phyloP scores from a whole-genome alignment of 2,113 vertebrate species.

The Perca fluviatilis region DNA sequence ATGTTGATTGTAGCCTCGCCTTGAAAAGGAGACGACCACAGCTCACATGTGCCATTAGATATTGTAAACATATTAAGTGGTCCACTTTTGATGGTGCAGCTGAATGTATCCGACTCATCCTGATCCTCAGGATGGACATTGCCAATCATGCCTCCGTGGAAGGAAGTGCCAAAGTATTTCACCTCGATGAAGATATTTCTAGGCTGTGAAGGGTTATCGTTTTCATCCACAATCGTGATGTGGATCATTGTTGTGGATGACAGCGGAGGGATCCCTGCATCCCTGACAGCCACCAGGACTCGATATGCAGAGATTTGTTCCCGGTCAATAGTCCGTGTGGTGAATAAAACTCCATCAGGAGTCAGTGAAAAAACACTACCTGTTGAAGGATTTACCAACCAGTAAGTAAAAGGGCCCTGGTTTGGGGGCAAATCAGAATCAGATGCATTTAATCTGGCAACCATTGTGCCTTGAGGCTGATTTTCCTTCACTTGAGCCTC shows the following conservation, averaged over 20 bases:
- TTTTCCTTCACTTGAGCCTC: slow-evolving; percentile 81
- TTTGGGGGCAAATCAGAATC: slow-evolving; percentile 83
- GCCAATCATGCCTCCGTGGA: slow-evolving; percentile 83
- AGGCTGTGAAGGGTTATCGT: slow-evolving; percentile 80
- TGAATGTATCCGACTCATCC: slow-evolving; percentile 80
- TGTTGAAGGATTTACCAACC: slow-evolving; percentile 69
- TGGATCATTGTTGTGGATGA: slow-evolving; percentile 80
- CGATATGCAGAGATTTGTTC: slow-evolving; percentile 69
- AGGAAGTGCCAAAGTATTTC: slow-evolving; percentile 85
- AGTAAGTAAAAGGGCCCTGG: slow-evolving; percentile 83
- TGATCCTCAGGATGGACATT: slow-evolving; percentile 81
- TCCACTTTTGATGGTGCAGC: slow-evolving; percentile 79
- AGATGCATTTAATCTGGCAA: slow-evolving; percentile 73
- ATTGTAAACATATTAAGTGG: slow-evolving; percentile 79
- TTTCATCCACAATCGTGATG: slow-evolving; percentile 82
- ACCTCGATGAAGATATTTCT: slow-evolving; percentile 83
- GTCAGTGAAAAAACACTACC: slow-evolving; percentile 75
- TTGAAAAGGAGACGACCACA: slow-evolving; percentile 82
- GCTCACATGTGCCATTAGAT: slow-evolving; percentile 80
- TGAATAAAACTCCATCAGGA: slow-evolving; percentile 80
- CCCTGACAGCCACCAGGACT: slow-evolving; percentile 75
- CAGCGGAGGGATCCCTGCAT: slow-evolving; percentile 80
- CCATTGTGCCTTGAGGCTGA: slow-evolving; percentile 81
- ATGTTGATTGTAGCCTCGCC: slow-evolving; percentile 84
- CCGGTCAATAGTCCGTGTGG: slow-evolving; percentile 75